phyloP scores from a whole-genome alignment of 2,113 vertebrate genomes.

The Cettia cetti region DNA sequence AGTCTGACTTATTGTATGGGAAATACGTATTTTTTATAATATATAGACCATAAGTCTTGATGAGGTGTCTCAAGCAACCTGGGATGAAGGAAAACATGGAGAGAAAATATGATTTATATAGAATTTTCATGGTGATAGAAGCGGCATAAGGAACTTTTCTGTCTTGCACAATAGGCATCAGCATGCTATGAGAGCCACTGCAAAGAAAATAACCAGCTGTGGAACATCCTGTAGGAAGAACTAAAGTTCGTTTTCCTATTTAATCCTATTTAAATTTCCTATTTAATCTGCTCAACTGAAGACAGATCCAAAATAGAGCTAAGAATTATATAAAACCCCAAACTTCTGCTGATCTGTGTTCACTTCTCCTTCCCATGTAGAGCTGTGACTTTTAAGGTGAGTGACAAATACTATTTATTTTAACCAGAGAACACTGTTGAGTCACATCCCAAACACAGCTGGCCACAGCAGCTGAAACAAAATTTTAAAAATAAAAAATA shows the following conservation, averaged over 20 bases:
- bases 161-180: neutral
- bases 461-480: neutral
- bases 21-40: neutral
- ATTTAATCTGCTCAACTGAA: neutral
- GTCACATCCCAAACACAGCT: neutral
- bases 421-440: neutral
- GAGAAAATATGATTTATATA: neutral
- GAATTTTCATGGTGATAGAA: neutral
- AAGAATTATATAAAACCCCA: neutral
- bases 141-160: neutral
- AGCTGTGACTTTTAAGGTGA: neutral
- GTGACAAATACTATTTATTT: neutral
- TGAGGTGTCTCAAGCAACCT: neutral
- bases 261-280: neutral
- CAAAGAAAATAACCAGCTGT: neutral
- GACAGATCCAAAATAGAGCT: neutral
- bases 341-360: neutral
- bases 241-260: neutral
- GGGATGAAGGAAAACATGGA: neutral
- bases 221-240: neutral
- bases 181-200: neutral
- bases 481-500: neutral
- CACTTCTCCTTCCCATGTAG: neutral
- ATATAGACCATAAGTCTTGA: neutral
- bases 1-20: accelerated